Percentiles rank a stretch among this genome's conserved stretches.
phyloP scores from a whole-genome alignment of 2,113 vertebrate species.

The Coptodon rendalli region DNA sequence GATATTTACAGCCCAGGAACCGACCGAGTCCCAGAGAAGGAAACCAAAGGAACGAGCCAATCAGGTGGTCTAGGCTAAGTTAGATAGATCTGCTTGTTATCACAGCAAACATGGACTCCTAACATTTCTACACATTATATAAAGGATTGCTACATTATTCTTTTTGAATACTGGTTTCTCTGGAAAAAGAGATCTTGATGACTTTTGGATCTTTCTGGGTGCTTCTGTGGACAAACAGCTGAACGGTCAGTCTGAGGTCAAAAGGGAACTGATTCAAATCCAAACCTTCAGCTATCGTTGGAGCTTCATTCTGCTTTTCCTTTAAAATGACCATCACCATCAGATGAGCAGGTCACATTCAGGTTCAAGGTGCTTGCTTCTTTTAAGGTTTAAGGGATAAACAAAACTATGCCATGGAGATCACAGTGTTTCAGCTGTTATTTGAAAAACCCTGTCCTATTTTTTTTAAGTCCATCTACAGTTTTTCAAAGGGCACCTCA shows the following conservation, averaged over 20 bases:
- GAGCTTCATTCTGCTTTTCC: not conserved
- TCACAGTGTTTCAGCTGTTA: not conserved
- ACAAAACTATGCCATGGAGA: not conserved
- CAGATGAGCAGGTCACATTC: not conserved
- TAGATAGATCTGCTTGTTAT: not conserved
- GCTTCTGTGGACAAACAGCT: not conserved
- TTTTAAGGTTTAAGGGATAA: not conserved
- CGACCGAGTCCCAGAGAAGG: not conserved
- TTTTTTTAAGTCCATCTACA: not conserved
- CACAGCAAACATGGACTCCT: not conserved
- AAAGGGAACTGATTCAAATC: not conserved
- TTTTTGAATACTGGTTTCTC: not conserved
- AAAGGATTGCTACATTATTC: not conserved
- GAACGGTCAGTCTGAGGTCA: not conserved
- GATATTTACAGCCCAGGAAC: not conserved
- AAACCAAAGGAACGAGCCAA: not conserved
- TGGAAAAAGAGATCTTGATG: not conserved
- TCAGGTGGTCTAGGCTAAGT: not conserved
- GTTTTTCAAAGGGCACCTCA: not conserved
- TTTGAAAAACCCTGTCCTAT: not conserved
- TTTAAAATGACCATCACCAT: not conserved
- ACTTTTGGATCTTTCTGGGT: not conserved
- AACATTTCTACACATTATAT: not conserved
- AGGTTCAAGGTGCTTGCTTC: not conserved
- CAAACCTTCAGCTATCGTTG: not conserved